Percentiles rank a stretch among this genome's conserved stretches.
Evolutionary conservation across 2,113 vertebrate species (phyloP).

Genomic region (Zosterops lateralis): DNA sequence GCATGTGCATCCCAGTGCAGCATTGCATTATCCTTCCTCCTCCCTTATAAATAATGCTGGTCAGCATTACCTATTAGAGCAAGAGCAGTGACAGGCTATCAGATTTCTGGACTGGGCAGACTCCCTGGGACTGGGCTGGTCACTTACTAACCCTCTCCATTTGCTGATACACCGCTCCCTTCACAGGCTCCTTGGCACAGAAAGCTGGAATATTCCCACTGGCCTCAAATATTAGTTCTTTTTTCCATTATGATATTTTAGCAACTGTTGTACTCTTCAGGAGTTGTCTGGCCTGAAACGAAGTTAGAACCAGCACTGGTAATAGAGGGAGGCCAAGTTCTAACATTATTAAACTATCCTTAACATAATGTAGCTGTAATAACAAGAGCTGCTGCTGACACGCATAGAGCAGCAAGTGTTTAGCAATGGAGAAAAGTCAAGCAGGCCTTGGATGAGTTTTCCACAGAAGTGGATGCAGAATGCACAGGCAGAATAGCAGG

Average conservation of each 20-base stretch:
- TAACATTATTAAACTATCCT: background rate
- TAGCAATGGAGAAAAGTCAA: background rate
- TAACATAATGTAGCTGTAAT: background rate
- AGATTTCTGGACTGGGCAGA: background rate
- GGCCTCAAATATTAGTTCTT: slow-evolving; percentile 38
- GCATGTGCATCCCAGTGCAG: background rate
- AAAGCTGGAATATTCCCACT: slow-evolving; percentile 31
- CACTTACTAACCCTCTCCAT: slow-evolving; percentile 40
- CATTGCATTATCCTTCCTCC: background rate
- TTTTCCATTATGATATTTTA: slow-evolving; percentile 44
- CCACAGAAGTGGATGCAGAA: background rate
- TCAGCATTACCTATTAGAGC: background rate
- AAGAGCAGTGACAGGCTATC: background rate
- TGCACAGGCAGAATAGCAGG: background rate
- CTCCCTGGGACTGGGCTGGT: background rate
- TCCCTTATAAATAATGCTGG: background rate
- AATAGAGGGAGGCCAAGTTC: background rate
- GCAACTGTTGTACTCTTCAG: slow-evolving; percentile 12
- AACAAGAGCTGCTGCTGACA: slow-evolving; percentile 1
- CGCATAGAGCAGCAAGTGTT: background rate
- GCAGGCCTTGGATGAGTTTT: background rate
- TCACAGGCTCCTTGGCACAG: slow-evolving; percentile 7
- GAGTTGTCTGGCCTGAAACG: slow-evolving; percentile 17
- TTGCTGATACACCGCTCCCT: background rate
- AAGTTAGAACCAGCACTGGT: background rate